These are phyloP conservation scores for Xanthia icteritia DNA, from an alignment of 2,888 invertebrate genomes.

Conservation along the genomic window DNA sequence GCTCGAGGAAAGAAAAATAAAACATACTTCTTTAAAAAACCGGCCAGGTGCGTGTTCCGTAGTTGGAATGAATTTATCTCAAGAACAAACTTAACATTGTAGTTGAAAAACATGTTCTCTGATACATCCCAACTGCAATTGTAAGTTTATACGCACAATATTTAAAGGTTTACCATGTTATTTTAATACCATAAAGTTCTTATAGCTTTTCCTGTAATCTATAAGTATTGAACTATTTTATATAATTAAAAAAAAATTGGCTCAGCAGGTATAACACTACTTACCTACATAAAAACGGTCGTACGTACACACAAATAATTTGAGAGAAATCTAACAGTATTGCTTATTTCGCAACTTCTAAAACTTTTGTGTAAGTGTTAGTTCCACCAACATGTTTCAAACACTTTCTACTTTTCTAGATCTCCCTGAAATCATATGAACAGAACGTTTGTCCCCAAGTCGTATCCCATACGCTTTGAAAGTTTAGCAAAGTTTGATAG, in stretches of 20 bases:
- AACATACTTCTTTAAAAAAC: background rate
- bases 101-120: no score
- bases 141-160: no score
- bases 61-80: no score
- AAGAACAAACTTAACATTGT: no score
- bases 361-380: background rate
- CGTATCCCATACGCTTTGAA: conserved; percentile 1
- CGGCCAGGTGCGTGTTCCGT: no score
- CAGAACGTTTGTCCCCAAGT: conserved; percentile 28
- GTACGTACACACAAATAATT: background rate
- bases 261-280: no score
- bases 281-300: background rate
- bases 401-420: conserved; percentile 9
- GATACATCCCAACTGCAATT: no score
- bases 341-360: background rate
- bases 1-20: background rate
- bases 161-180: no score
- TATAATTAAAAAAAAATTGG: no score
- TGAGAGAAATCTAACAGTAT: background rate
- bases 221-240: no score
- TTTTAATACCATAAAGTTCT: no score
- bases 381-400: conserved; percentile 9
- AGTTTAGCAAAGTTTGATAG: conserved; percentile 21
- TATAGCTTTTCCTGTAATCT: no score
- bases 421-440: conserved; percentile 19